These are phyloP conservation scores for Corythaixoides concolor DNA, from an alignment of 2,113 vertebrate species.

Conservation along the genomic window DNA sequence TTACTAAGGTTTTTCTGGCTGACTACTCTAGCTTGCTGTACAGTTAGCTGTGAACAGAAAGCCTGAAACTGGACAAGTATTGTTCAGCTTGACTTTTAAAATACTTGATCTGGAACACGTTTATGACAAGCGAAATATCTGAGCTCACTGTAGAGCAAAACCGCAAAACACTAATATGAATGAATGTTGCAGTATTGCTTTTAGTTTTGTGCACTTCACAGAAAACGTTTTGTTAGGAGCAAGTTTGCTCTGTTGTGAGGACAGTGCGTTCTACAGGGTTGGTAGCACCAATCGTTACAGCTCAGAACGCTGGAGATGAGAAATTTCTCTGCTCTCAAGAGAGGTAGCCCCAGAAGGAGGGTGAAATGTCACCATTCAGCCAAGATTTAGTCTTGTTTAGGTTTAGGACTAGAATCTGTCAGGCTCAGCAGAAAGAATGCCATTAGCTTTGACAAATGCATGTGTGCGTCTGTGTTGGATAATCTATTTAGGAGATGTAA, in stretches of 20 bases:
- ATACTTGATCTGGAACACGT: background rate
- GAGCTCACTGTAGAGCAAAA: background rate
- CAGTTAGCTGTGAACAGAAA: background rate
- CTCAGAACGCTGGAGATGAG: background rate
- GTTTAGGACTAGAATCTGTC: slow-evolving; percentile 37
- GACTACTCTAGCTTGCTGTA: background rate
- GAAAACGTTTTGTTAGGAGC: background rate
- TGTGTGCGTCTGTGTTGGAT: background rate
- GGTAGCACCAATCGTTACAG: background rate
- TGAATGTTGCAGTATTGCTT: background rate
- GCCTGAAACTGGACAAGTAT: background rate
- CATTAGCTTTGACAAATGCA: slow-evolving; percentile 15
- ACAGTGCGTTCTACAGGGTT: background rate
- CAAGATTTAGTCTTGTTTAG: slow-evolving; percentile 53
- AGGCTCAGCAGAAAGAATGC: slow-evolving; percentile 40
- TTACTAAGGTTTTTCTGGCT: background rate
- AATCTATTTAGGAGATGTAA: slow-evolving; percentile 46
- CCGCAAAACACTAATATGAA: background rate
- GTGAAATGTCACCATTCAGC: background rate
- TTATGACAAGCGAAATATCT: background rate
- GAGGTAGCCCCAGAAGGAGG: background rate
- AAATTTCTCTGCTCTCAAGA: slow-evolving; percentile 5
- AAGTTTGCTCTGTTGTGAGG: background rate
- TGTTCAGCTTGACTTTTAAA: background rate
- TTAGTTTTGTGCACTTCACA: background rate